A percentile compares a stretch with the other conserved stretches of the same genome.
Conservation (phyloP, 2,113 vertebrate genomes). For the Ceuthmochares aereus region DNA sequence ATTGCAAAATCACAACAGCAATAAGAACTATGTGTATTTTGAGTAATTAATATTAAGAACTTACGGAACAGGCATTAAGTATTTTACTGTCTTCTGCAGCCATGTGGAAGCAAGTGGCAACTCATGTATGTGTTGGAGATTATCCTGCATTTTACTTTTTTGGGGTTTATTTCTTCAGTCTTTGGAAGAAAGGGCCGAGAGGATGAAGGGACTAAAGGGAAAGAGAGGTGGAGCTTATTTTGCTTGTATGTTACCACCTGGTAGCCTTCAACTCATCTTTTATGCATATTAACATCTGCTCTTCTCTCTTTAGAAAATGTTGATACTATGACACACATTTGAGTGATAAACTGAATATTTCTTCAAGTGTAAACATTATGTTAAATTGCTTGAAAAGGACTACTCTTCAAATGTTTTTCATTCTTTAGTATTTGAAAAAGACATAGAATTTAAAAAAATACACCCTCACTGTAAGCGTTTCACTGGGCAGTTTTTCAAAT, state of each 20-base stretch:
- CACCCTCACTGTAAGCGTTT: conserved; percentile 58
- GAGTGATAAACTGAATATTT: background rate
- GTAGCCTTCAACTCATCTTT: background rate
- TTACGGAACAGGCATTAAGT: background rate
- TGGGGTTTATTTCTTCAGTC: background rate
- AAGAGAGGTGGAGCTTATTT: background rate
- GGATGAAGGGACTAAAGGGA: background rate
- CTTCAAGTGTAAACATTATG: background rate
- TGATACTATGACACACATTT: background rate
- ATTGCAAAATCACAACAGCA: background rate
- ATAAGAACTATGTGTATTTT: background rate
- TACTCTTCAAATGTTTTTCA: background rate
- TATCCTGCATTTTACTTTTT: background rate
- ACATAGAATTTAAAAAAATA: background rate
- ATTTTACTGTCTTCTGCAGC: background rate
- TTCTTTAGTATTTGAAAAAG: conserved; percentile 15
- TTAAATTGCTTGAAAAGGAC: background rate
- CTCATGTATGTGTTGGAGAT: accelerated
- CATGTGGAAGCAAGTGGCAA: background rate
- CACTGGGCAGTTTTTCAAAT: conserved; percentile 77
- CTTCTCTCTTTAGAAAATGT: conserved; percentile 2
- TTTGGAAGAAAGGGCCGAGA: background rate
- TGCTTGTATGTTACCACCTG: background rate
- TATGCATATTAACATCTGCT: conserved; percentile 35
- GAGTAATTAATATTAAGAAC: background rate